These are phyloP conservation scores for Equus przewalskii DNA, from an alignment of 2,113 vertebrate species.

Conservation along the genomic window DNA sequence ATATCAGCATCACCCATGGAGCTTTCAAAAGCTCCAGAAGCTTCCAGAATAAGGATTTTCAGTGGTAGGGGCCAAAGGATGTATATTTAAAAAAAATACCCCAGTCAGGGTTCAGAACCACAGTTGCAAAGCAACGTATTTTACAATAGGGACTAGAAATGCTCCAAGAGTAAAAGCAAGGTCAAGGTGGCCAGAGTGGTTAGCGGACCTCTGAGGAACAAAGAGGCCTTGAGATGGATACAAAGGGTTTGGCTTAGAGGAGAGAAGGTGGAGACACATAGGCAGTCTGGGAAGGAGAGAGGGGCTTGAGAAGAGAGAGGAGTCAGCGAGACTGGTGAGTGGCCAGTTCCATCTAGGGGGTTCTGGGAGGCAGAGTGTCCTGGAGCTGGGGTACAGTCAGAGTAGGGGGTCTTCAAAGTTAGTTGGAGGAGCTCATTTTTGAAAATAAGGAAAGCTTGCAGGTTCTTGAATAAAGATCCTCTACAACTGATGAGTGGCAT, in stretches of 20 bases:
- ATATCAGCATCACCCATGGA: slow-evolving; percentile 15
- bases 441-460: neutral
- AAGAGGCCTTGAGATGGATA: neutral
- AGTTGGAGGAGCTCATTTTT: neutral
- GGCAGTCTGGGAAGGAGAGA: neutral
- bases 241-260: neutral
- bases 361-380: neutral
- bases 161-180: neutral
- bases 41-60: slow-evolving; percentile 37
- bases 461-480: neutral
- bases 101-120: neutral
- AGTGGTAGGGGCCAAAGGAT: neutral
- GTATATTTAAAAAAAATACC: neutral
- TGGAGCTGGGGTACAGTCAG: neutral
- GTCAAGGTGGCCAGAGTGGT: neutral
- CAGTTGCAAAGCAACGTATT: slow-evolving; percentile 22
- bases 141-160: neutral
- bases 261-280: neutral
- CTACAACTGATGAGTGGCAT: neutral
- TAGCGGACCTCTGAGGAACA: neutral
- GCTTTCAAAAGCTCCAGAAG: slow-evolving; percentile 28
- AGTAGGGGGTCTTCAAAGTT: neutral
- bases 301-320: neutral
- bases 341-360: neutral
- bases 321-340: neutral